A percentile compares a stretch with the other conserved stretches of the same genome.
Conservation (phyloP, 2,888 invertebrate genomes). For the Zaprionus bogoriensis region DNA sequence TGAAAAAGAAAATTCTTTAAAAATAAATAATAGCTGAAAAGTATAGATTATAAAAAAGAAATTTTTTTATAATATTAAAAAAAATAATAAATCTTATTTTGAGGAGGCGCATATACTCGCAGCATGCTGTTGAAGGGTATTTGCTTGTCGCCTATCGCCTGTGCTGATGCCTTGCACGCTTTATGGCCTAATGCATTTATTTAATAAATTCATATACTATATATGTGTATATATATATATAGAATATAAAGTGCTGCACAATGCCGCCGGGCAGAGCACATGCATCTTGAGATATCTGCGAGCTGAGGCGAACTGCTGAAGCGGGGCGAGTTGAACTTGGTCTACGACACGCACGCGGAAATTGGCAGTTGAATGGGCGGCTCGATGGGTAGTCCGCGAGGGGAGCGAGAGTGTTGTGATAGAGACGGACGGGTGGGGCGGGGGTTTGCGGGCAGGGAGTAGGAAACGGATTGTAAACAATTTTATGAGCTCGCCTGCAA, state of each 20-base stretch:
- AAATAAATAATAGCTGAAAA: too few relatives aligned
- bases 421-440: neutral
- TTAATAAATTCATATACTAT: conserved; percentile 75
- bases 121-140: neutral
- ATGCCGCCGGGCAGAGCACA: conserved; percentile 38
- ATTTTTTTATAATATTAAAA: too few relatives aligned
- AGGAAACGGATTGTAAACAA: conserved; percentile 63
- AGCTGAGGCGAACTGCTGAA: neutral
- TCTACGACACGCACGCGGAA: conserved; percentile 59
- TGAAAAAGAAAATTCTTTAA: neutral
- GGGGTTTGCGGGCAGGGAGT: too few relatives aligned
- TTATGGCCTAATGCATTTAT: conserved; percentile 72
- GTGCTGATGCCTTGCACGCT: neutral
- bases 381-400: conserved; percentile 31
- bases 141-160: neutral
- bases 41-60: neutral
- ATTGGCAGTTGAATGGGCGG: conserved; percentile 65
- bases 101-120: too few relatives aligned
- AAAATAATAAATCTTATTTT: too few relatives aligned
- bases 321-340: conserved; percentile 15
- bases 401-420: conserved; percentile 4
- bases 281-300: conserved; percentile 16
- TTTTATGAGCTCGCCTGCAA: conserved; percentile 78
- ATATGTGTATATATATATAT: too few relatives aligned
- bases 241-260: conserved; percentile 50